Base-by-base conservation (phyloP, 1,140 invertebrate species). In the Hycleus phaleratus region DNA sequence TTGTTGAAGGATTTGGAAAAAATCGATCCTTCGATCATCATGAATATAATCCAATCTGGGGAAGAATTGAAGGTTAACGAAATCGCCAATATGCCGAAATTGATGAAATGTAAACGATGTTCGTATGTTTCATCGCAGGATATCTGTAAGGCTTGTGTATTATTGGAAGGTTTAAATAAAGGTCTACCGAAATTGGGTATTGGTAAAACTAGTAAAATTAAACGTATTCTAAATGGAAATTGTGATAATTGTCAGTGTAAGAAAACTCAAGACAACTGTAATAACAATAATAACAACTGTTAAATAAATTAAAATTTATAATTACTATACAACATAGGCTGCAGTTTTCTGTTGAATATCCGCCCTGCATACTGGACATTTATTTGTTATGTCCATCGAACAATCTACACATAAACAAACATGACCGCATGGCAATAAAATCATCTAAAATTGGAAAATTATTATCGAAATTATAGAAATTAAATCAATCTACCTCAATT, bases 11-110 rank as follows among this genome's bases (percentile, higher is more conserved):
- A 99, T 77, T 77, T 99, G 64, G 97, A 99, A 74, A 91, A 90
- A 77, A 86, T 98, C 47, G 81, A 92, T 57, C 90, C 97, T 3
- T 82, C 88, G n/a, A 84, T 89, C 9, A 98, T 99, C 47, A 90
- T 98, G 80, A 95, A 98, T 74, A 95, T 99, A 46, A 95, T 99
- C 65, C 90, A 96, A 77, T 98, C 95, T 65, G 95, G 89, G 88
- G 95, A 98, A 80, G 85, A 84, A 64, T 73, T 98, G 62, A 80
- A 82, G 56, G 81, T 97, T 4, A 91, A 91, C 71, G 86, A 90
- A 66, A 83, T 81, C 48, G 81, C 92, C 0, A 88, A 88, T 71
- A 79, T 95, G 67, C 94, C 94, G 0, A 80, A 82, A 26, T 83
- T 90, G 71, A 84, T 88, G 67, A 81, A 79, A 54, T 99, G 97